These are phyloP conservation scores for Colius striatus DNA, from an alignment of 2,113 vertebrate species.

Conservation along the genomic window DNA sequence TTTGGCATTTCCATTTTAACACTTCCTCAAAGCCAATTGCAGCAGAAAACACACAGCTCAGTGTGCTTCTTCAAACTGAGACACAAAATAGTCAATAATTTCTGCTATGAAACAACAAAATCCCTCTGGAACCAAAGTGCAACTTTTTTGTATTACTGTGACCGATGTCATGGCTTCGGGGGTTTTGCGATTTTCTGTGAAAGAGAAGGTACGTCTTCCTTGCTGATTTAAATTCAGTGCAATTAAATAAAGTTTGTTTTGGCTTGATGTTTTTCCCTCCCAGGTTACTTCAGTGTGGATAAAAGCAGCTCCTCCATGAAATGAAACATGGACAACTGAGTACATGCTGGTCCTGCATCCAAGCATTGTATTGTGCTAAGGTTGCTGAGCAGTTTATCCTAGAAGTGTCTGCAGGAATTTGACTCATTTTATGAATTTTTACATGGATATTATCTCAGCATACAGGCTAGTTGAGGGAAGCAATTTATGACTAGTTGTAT, in stretches of 20 bases:
- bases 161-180: not conserved
- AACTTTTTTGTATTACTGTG: not conserved
- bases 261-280: not conserved
- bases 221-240: not conserved
- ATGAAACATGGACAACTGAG: not conserved
- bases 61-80: not conserved
- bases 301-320: not conserved
- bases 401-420: not conserved
- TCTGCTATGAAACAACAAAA: slow-evolving; percentile 18
- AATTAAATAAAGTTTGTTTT: not conserved
- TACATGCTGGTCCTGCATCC: not conserved
- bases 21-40: slow-evolving; percentile 29
- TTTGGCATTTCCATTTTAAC: slow-evolving; percentile 35
- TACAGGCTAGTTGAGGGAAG: not conserved
- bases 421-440: not conserved
- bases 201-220: not conserved
- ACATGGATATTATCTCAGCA: not conserved
- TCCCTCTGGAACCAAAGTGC: not conserved
- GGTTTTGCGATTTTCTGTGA: not conserved
- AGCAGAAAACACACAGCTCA: not conserved
- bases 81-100: not conserved
- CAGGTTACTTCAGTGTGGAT: not conserved
- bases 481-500: not conserved
- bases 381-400: not conserved
- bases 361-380: not conserved